Evolutionary conservation across 2,888 invertebrate genomes (phyloP).

Genomic region (Drosophila borealis): DNA sequence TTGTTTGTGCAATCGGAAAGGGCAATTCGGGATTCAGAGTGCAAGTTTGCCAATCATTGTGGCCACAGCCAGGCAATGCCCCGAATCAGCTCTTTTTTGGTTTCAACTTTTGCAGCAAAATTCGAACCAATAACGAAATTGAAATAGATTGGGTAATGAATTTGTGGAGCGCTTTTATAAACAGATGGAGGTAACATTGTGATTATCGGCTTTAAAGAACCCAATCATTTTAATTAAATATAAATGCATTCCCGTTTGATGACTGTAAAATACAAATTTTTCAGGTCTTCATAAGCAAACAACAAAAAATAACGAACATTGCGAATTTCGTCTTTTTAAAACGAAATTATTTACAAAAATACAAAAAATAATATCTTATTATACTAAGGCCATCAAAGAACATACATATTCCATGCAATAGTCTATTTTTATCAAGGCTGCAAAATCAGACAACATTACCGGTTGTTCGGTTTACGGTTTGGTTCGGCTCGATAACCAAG

Average conservation of each 20-base stretch:
- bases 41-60: constrained; percentile 47
- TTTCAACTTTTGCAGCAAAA: constrained; percentile 19
- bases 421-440: too few species aligned
- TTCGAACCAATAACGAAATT: constrained; percentile 46
- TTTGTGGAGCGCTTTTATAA: constrained; percentile 1
- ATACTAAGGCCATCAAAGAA: background rate
- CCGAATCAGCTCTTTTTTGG: constrained; percentile 42
- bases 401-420: too few species aligned
- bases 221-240: constrained; percentile 10
- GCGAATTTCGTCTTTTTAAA: background rate
- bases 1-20: constrained; percentile 71
- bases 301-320: background rate
- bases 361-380: background rate
- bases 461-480: too few species aligned
- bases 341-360: background rate
- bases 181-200: background rate
- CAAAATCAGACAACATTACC: too few species aligned
- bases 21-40: constrained; percentile 41
- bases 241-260: background rate
- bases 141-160: constrained; percentile 46
- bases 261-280: too few species aligned
- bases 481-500: too few species aligned
- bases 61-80: constrained; percentile 37
- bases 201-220: background rate
- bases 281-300: too few species aligned